These are phyloP conservation scores for Echinometra lucunter DNA, from an alignment of 53 echinoderm and acorn worm species.

Conservation along the genomic window DNA sequence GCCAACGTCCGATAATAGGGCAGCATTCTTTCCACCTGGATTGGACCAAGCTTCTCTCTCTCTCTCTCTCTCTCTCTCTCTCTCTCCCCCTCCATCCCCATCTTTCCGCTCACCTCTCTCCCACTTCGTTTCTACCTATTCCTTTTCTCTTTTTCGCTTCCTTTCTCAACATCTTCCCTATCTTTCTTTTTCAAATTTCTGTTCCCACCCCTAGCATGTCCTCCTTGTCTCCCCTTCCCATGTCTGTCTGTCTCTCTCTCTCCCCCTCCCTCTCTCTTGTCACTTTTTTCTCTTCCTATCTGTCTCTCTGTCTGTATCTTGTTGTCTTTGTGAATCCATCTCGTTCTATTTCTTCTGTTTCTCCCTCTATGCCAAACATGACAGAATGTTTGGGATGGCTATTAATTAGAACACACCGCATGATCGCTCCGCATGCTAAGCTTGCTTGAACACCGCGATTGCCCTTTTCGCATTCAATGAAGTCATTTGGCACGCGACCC, in stretches of 20 bases:
- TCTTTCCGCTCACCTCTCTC: too few species aligned
- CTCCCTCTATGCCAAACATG: slow-evolving; percentile 37
- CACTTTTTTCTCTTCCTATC: background rate
- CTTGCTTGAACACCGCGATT: slow-evolving; percentile 64
- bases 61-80: background rate
- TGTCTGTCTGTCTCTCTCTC: background rate
- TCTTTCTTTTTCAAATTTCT: background rate
- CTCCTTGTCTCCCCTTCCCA: background rate
- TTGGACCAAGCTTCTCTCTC: background rate
- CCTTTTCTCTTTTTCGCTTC: background rate
- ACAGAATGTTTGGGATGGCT: slow-evolving; percentile 65
- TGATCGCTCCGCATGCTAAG: slow-evolving; percentile 60
- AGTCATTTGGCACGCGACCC: slow-evolving; percentile 57
- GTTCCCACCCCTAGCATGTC: background rate
- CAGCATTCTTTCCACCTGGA: slow-evolving; percentile 27
- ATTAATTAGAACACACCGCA: slow-evolving; percentile 68
- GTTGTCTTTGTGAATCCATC: background rate
- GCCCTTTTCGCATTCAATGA: slow-evolving; percentile 55
- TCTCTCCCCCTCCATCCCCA: background rate
- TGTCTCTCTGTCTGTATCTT: background rate
- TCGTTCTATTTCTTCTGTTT: background rate
- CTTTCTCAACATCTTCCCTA: background rate
- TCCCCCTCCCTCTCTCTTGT: background rate
- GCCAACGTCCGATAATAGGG: slow-evolving; percentile 34
- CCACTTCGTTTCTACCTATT: background rate